Conservation (phyloP, 64 coral and sea anemone genomes). For the Acropora tenuis region DNA sequence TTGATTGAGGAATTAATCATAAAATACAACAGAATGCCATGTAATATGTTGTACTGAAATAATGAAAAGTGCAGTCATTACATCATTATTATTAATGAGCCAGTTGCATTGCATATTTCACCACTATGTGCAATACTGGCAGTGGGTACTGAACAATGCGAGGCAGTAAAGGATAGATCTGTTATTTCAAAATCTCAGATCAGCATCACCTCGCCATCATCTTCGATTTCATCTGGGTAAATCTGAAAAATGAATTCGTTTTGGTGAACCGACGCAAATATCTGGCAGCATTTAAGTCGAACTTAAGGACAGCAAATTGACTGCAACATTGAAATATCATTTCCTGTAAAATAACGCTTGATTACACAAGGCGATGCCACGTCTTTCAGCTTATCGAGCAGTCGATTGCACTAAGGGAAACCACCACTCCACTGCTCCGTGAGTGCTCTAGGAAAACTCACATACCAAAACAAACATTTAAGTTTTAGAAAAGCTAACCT, state of each 20-base stretch:
- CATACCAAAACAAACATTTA: slow-evolving; percentile 42
- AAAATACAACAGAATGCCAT: too few species aligned
- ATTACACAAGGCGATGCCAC: slow-evolving; percentile 48
- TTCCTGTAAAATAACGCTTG: slow-evolving; percentile 61
- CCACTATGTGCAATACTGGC: too few species aligned
- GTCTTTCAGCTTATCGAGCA: slow-evolving; percentile 47
- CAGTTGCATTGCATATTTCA: too few species aligned
- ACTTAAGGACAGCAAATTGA: background rate
- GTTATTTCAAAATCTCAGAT: slow-evolving; percentile 54
- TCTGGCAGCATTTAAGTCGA: background rate
- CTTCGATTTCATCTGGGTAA: slow-evolving; percentile 50
- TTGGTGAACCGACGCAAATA: slow-evolving; percentile 1
- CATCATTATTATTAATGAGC: too few species aligned
- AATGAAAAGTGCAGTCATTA: too few species aligned
- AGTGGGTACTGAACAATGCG: too few species aligned
- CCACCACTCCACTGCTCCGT: slow-evolving; percentile 30
- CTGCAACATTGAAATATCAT: background rate
- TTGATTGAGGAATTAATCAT: too few species aligned
- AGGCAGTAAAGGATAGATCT: too few species aligned
- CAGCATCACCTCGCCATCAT: slow-evolving; percentile 26
- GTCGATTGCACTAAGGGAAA: slow-evolving; percentile 30
- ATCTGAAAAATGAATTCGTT: slow-evolving; percentile 13
- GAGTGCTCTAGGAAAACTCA: slow-evolving; percentile 29
- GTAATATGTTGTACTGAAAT: too few species aligned
- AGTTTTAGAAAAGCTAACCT: slow-evolving; percentile 50